Evolutionary conservation across 1,140 invertebrate genomes (phyloP).

Genomic region (Atta cephalotes): DNA sequence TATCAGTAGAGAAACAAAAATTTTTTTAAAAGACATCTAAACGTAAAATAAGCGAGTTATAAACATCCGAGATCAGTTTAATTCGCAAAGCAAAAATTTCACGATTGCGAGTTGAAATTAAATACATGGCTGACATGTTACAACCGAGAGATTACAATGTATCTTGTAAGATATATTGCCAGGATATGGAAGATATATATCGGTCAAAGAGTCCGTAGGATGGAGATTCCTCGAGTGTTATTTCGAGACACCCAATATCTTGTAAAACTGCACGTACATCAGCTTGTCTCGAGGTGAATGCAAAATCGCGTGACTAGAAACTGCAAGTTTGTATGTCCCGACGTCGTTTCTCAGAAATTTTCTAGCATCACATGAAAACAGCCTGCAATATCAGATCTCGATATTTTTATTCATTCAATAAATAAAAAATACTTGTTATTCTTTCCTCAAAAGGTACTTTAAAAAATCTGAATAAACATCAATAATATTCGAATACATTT

Average conservation of each 20-base stretch:
- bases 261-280: conserved; percentile 8
- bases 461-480: not conserved
- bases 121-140: not conserved
- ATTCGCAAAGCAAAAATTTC: not conserved
- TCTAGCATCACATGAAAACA: conserved; percentile 25
- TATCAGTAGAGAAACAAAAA: not conserved
- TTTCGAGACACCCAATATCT: conserved; percentile 9
- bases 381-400: not conserved
- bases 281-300: conserved; percentile 21
- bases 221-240: conserved; percentile 18
- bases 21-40: not conserved
- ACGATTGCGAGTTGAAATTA: not conserved
- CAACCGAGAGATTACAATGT: conserved; percentile 16
- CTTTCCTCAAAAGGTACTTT: not conserved
- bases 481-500: not conserved
- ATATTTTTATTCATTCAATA: conserved; percentile 27
- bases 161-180: conserved; percentile 18
- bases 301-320: conserved; percentile 59
- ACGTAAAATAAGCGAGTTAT: not conserved
- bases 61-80: not conserved
- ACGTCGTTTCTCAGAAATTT: conserved; percentile 11
- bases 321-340: conserved; percentile 12
- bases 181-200: conserved; percentile 13
- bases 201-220: not conserved
- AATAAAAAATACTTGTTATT: not conserved